These are phyloP conservation scores for Brachionus rotundiformis DNA, from an alignment of 1,140 invertebrate genomes.

Conservation along the genomic window DNA sequence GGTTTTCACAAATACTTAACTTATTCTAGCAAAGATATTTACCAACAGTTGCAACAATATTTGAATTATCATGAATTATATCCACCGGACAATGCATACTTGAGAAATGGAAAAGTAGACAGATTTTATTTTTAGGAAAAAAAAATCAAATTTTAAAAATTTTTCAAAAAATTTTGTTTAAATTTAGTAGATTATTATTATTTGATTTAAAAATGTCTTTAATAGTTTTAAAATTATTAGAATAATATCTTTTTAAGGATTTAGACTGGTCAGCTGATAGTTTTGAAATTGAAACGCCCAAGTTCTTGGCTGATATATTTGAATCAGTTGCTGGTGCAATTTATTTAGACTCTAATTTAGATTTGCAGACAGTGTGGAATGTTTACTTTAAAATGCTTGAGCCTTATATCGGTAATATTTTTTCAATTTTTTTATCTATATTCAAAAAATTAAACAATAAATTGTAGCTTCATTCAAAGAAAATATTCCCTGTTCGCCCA, in stretches of 20 bases:
- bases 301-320: slow-evolving; percentile 95
- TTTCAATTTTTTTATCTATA: slow-evolving; percentile 73
- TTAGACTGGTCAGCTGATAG: slow-evolving; percentile 53
- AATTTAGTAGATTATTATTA: too few relatives aligned
- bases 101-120: slow-evolving; percentile 3
- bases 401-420: slow-evolving; percentile 73
- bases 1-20: slow-evolving; percentile 81
- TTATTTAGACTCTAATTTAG: slow-evolving; percentile 90
- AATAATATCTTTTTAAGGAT: background rate
- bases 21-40: slow-evolving; percentile 12
- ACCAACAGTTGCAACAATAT: background rate
- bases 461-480: slow-evolving; percentile 11
- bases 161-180: too few relatives aligned
- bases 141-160: too few relatives aligned
- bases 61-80: background rate
- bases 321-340: slow-evolving; percentile 97
- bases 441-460: background rate
- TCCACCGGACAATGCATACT: slow-evolving; percentile 17
- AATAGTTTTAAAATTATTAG: background rate
- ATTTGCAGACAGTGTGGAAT: slow-evolving; percentile 89
- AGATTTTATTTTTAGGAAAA: background rate
- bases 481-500: slow-evolving; percentile 36
- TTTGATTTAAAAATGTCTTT: too few relatives aligned
- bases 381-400: slow-evolving; percentile 94
- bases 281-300: slow-evolving; percentile 95